These are phyloP conservation scores for Teinopalpus imperialis DNA, from an alignment of 2,888 invertebrate species.

Conservation along the genomic window DNA sequence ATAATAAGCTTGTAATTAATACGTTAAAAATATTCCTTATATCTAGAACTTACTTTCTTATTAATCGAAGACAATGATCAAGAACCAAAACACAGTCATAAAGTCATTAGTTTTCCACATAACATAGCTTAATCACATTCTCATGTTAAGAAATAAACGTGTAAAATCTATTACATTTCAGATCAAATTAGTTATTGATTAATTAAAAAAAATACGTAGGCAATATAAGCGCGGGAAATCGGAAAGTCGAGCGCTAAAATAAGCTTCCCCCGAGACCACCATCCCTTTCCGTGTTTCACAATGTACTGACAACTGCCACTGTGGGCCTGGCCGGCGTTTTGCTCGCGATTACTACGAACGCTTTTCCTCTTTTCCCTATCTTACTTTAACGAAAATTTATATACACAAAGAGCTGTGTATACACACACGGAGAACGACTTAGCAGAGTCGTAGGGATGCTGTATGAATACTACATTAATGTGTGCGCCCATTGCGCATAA, in stretches of 20 bases:
- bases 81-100: slow-evolving; percentile 63
- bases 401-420: slow-evolving; percentile 55
- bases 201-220: slow-evolving; percentile 51
- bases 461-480: slow-evolving; percentile 45
- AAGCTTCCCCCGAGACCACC: slow-evolving; percentile 57
- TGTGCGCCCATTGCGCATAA: slow-evolving; percentile 36
- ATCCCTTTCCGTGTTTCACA: slow-evolving; percentile 60
- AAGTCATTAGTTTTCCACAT: slow-evolving; percentile 44
- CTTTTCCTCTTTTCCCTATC: slow-evolving; percentile 74
- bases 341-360: slow-evolving; percentile 63
- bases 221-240: slow-evolving; percentile 60
- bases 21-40: too few relatives aligned
- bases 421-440: slow-evolving; percentile 63
- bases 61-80: slow-evolving; percentile 52
- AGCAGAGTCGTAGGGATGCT: slow-evolving; percentile 42
- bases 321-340: slow-evolving; percentile 58
- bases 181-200: not conserved
- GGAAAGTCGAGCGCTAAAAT: slow-evolving; percentile 58
- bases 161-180: not conserved
- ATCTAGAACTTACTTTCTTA: slow-evolving; percentile 59
- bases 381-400: slow-evolving; percentile 69
- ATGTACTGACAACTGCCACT: slow-evolving; percentile 71
- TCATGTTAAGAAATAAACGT: not conserved
- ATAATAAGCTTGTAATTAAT: too few relatives aligned
- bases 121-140: slow-evolving; percentile 13